Conservation (phyloP, 2,113 vertebrate species). For the Daboia siamensis region DNA sequence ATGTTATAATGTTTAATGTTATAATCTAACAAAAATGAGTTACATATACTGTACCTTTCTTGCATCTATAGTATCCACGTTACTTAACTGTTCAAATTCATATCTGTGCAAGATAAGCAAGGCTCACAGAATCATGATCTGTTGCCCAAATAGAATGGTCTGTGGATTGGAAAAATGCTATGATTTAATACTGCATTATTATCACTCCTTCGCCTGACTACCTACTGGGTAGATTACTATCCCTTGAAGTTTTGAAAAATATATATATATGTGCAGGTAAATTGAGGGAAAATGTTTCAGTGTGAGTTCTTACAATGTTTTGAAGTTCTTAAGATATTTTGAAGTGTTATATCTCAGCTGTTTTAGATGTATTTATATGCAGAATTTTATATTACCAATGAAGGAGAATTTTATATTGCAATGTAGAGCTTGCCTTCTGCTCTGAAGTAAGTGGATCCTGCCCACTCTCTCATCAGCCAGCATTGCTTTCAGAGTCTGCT, state of each 20-base stretch:
- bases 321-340: neutral
- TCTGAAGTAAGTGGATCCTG: neutral
- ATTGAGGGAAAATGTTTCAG: neutral
- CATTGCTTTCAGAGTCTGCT: neutral
- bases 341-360: neutral
- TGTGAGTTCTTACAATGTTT: neutral
- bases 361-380: neutral
- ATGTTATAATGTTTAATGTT: slow-evolving; percentile 64
- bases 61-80: slow-evolving; percentile 36
- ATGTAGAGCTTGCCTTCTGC: neutral
- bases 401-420: neutral
- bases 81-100: slow-evolving; percentile 61
- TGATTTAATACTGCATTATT: slow-evolving; percentile 24
- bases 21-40: slow-evolving; percentile 58
- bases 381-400: neutral
- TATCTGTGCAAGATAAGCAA: slow-evolving; percentile 46
- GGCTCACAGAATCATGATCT: slow-evolving; percentile 60
- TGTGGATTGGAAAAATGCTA: slow-evolving; percentile 32
- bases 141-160: slow-evolving; percentile 35
- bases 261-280: neutral
- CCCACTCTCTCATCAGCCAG: too few species aligned
- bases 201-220: slow-evolving; percentile 31
- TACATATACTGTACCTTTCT: slow-evolving; percentile 59
- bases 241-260: neutral
- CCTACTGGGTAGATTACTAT: neutral